Percentiles rank a stretch among this genome's conserved stretches.
Evolutionary conservation across 1,140 invertebrate species (phyloP).

Genomic region (Lasaia peninsularis): DNA sequence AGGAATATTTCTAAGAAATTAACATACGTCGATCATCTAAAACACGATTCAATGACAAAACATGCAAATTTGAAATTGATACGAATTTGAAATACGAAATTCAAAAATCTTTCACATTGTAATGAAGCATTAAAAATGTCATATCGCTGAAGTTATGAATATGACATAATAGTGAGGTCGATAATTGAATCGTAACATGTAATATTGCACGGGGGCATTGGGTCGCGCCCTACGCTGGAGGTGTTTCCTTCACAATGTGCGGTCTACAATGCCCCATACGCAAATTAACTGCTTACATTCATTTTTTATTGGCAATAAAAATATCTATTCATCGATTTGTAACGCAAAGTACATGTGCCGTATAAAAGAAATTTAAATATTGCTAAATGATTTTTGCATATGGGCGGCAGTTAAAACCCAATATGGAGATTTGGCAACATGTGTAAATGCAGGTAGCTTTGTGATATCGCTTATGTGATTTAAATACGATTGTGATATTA

Average conservation of each 20-base stretch:
- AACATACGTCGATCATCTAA: slow-evolving; percentile 61
- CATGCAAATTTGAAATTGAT: slow-evolving; percentile 64
- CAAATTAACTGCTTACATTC: slow-evolving; percentile 66
- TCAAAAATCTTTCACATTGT: slow-evolving; percentile 53
- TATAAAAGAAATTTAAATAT: slow-evolving; percentile 64
- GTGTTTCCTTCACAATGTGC: slow-evolving; percentile 47
- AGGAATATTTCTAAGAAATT: slow-evolving; percentile 34
- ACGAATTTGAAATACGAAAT: slow-evolving; percentile 30
- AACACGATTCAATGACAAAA: slow-evolving; percentile 57
- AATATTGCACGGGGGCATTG: slow-evolving; percentile 52
- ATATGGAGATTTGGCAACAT: slow-evolving; percentile 57
- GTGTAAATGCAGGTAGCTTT: slow-evolving; percentile 42
- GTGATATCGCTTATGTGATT: slow-evolving; percentile 40
- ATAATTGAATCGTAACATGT: slow-evolving; percentile 68
- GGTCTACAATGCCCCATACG: slow-evolving; percentile 61
- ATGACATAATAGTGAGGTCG: slow-evolving; percentile 38
- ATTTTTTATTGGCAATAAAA: slow-evolving; percentile 71
- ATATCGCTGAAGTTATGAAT: slow-evolving; percentile 13
- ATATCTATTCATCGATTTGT: slow-evolving; percentile 61
- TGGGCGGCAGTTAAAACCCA: slow-evolving; percentile 35
- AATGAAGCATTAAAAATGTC: slow-evolving; percentile 32
- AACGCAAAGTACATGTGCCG: slow-evolving; percentile 54
- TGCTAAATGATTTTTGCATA: slow-evolving; percentile 74
- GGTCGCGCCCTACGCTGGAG: slow-evolving; percentile 61
- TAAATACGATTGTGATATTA: slow-evolving; percentile 53